Base-by-base conservation (phyloP, 2,797 vertebrate genomes). In the Rousettus madagascariensis region DNA sequence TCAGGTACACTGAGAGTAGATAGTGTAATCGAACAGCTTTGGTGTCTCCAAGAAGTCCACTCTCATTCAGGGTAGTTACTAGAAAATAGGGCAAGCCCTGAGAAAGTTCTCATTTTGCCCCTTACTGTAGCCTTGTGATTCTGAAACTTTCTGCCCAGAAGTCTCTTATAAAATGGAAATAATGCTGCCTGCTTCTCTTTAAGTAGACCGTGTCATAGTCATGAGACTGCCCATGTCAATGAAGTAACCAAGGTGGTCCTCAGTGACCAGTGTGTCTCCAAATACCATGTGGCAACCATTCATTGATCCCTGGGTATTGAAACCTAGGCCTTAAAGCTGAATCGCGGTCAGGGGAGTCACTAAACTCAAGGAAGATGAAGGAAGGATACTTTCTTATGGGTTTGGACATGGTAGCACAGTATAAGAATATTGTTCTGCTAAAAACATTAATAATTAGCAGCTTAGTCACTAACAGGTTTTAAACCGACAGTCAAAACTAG, bases 401-500 rank as follows among this genome's bases (percentile, higher is more conserved):
- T n/a, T 28, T 26, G 55, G 49, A 65, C 16, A 0, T 3, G 0
- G 11, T 15, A 24, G 26, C n/a, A 3, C n/a, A 3, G 11, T 20
- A 2, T 20, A 57, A 51, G 19, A 55, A 24, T 9, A 59, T 4
- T 43, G 36, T 5, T 38, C 22, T 36, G 55, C 43, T 84, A 4
- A 77, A 80, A 84, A 26, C 6, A 33, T 8, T 36, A 15, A 66
- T 49, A 36, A 49, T 51, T 30, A 85, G 22, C 49, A 8, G 72
- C 8, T 55, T 36, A 41, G 28, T 53, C 15, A 19, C 5, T 8
- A 33, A 11, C 41, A 78, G 79, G 65, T 49, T 80, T 69, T 79
- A 75, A 51, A 11, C 41, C 6, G 10, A 61, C 28, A 74, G 57
- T 26, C 33, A 19, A 93, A 79, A 17, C 26, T n/a, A 68, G 33